phyloP scores from a whole-genome alignment of 2,888 invertebrate genomes.

The Cephus nigrinus region DNA sequence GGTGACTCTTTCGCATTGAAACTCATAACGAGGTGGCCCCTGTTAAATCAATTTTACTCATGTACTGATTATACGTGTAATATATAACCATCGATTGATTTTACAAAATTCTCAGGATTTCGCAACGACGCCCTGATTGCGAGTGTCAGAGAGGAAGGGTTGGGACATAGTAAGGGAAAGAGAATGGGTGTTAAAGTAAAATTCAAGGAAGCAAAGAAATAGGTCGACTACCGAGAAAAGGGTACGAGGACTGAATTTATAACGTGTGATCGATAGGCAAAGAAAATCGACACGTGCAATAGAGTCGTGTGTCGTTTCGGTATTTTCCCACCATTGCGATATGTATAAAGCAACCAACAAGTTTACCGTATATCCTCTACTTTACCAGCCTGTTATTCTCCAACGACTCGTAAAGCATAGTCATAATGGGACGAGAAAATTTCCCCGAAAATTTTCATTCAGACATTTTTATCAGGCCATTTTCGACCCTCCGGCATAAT shows the following conservation, averaged over 20 bases:
- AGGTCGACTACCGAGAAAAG: constrained; percentile 7
- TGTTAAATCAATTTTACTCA: background rate
- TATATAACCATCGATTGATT: background rate
- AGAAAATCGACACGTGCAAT: background rate
- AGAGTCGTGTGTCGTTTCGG: constrained; percentile 20
- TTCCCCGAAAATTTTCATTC: constrained; percentile 37
- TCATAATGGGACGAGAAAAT: background rate
- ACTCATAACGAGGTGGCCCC: background rate
- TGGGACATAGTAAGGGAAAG: constrained; percentile 11
- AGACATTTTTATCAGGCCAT: constrained; percentile 40
- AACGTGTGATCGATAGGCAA: background rate
- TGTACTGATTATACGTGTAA: background rate
- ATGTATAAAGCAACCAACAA: background rate
- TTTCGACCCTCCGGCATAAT: constrained; percentile 43
- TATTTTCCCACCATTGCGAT: constrained; percentile 19
- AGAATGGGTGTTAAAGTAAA: constrained; percentile 5
- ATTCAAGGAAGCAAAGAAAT: background rate
- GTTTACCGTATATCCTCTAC: background rate
- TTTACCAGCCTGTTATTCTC: background rate
- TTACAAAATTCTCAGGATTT: background rate
- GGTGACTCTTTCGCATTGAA: background rate
- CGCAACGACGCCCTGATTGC: background rate
- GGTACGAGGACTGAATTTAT: background rate
- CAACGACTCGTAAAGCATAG: background rate
- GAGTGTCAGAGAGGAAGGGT: background rate